Conservation (phyloP, 1,140 invertebrate genomes). For the Ruditapes philippinarum region DNA sequence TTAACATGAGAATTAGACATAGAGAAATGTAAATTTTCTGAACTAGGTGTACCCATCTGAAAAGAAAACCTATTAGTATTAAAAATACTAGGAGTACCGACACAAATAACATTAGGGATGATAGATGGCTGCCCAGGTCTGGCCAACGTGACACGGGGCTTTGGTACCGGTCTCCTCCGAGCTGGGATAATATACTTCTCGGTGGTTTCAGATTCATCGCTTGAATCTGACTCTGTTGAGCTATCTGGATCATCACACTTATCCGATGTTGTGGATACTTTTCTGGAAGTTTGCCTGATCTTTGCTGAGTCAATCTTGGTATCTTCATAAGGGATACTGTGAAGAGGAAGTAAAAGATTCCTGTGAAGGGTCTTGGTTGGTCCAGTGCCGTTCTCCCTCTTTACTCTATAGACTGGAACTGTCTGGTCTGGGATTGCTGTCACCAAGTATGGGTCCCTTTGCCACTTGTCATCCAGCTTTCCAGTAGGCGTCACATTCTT, state of each 20-base stretch:
- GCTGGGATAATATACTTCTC: background rate
- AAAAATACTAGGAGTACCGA: too few relatives aligned
- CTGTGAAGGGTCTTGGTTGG: conserved; percentile 4
- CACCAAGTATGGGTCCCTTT: background rate
- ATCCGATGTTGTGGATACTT: background rate
- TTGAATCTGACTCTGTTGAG: background rate
- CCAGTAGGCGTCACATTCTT: background rate
- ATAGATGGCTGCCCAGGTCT: too few relatives aligned
- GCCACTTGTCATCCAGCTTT: conserved; percentile 49
- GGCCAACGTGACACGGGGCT: too few relatives aligned
- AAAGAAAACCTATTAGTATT: too few relatives aligned
- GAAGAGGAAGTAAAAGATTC: background rate
- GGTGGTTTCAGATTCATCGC: background rate
- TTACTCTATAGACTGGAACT: conserved; percentile 16
- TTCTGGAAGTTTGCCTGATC: background rate
- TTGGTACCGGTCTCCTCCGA: too few relatives aligned
- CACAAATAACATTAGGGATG: too few relatives aligned
- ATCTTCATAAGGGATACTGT: background rate
- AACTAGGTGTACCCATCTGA: background rate
- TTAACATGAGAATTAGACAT: background rate
- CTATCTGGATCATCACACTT: background rate
- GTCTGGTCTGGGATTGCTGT: background rate
- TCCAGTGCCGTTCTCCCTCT: conserved; percentile 11
- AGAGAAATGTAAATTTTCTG: background rate
- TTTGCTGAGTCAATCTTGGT: background rate